Conservation (phyloP, 2,797 vertebrate genomes). For the Lates japonicus region DNA sequence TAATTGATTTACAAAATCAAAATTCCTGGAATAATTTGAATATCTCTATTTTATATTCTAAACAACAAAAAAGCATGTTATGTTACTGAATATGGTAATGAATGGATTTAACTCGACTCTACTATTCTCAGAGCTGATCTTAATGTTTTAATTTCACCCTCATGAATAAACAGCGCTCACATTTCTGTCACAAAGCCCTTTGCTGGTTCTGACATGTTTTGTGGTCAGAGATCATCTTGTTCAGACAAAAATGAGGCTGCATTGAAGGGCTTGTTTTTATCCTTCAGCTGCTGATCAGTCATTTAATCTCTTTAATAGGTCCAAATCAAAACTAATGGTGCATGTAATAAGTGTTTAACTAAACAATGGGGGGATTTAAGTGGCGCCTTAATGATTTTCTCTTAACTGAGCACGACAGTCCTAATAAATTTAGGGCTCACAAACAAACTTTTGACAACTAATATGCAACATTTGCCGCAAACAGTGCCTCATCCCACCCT, state of each 20-base stretch:
- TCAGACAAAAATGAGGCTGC: constrained; percentile 42
- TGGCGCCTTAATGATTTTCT: constrained; percentile 62
- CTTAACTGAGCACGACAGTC: constrained; percentile 72
- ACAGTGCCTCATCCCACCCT: constrained; percentile 55
- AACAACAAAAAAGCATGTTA: not conserved
- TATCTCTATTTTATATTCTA: not conserved
- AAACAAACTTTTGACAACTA: constrained; percentile 76
- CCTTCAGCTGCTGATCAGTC: constrained; percentile 77
- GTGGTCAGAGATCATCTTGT: constrained; percentile 54
- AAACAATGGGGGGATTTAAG: constrained; percentile 67
- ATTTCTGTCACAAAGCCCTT: constrained; percentile 46
- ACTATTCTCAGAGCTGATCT: constrained; percentile 31
- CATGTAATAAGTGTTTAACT: constrained; percentile 78
- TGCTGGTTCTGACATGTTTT: constrained; percentile 68
- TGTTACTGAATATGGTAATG: constrained; percentile 28
- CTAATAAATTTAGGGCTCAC: constrained; percentile 63
- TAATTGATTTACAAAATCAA: not conserved
- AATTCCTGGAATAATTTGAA: not conserved
- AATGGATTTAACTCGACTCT: constrained; percentile 31
- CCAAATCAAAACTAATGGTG: constrained; percentile 80
- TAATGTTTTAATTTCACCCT: constrained; percentile 74
- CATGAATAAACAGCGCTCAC: constrained; percentile 62
- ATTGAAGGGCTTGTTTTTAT: constrained; percentile 53
- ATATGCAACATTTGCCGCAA: constrained; percentile 62
- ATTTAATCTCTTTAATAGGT: constrained; percentile 81